These are phyloP conservation scores for Gryon sp. DNA, from an alignment of 1,140 invertebrate species.

Conservation along the genomic window DNA sequence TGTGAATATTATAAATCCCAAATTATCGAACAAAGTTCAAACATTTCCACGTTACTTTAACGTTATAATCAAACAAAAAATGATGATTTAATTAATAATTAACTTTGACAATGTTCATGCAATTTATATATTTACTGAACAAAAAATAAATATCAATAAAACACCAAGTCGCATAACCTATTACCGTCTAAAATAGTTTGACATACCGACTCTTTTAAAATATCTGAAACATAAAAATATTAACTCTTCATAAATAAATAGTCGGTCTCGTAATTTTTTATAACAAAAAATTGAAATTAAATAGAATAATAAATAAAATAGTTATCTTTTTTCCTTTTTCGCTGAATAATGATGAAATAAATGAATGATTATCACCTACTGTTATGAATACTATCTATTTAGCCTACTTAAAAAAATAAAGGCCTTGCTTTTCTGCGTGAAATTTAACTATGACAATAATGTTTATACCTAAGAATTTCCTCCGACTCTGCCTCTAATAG, in stretches of 20 bases:
- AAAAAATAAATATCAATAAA: neutral
- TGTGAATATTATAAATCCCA: too few species aligned
- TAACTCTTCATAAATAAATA: neutral
- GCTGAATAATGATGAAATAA: neutral
- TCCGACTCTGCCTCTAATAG: constrained; percentile 25
- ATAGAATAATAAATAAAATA: too few species aligned
- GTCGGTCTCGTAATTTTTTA: too few species aligned
- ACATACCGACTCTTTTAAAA: constrained; percentile 18
- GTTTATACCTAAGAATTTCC: constrained; percentile 40
- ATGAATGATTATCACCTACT: neutral
- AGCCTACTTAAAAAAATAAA: constrained; percentile 17
- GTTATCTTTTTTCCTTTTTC: too few species aligned
- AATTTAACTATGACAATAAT: neutral
- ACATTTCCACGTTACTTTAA: too few species aligned
- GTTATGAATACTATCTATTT: constrained; percentile 15
- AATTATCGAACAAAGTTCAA: too few species aligned
- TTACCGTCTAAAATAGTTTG: constrained; percentile 7
- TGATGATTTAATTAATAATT: too few species aligned
- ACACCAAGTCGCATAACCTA: neutral
- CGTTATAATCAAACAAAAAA: too few species aligned
- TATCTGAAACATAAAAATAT: constrained; percentile 24
- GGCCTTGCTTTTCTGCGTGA: neutral
- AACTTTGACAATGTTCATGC: too few species aligned
- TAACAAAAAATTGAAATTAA: too few species aligned
- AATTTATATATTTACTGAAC: neutral